Evolutionary conservation across 2,113 vertebrate genomes (phyloP).

Genomic region (Bostrychus sinensis): DNA sequence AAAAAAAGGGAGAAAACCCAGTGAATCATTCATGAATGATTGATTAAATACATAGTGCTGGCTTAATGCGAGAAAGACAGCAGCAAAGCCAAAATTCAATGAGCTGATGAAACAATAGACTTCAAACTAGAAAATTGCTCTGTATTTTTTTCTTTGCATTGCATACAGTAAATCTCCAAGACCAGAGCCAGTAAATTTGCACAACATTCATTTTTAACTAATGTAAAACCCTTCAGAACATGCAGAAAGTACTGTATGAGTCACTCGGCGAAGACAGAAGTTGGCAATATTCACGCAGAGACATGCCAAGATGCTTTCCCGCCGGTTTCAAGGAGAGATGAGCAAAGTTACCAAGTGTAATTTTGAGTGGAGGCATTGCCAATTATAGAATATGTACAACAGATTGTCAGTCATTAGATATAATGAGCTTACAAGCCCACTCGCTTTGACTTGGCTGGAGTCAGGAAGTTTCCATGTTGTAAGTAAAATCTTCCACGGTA

Average conservation of each 20-base stretch:
- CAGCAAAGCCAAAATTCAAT: not conserved
- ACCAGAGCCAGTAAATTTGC: not conserved
- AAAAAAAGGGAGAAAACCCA: slow-evolving; percentile 8
- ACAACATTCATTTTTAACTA: not conserved
- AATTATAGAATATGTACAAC: slow-evolving; percentile 15
- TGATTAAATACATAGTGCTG: slow-evolving; percentile 10
- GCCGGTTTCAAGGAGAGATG: slow-evolving; percentile 18
- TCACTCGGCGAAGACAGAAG: not conserved
- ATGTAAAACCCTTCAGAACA: not conserved
- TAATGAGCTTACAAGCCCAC: slow-evolving; percentile 10
- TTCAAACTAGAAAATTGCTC: not conserved
- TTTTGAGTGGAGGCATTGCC: slow-evolving; percentile 7
- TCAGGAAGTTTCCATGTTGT: not conserved
- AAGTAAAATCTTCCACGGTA: not conserved
- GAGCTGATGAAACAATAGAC: not conserved
- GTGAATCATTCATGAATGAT: slow-evolving; percentile 22
- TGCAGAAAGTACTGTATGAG: not conserved
- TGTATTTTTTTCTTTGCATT: not conserved
- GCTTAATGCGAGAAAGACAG: not conserved
- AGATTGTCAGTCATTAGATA: slow-evolving; percentile 22
- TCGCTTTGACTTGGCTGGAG: slow-evolving; percentile 11
- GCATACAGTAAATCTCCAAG: not conserved
- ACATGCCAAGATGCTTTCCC: slow-evolving; percentile 12
- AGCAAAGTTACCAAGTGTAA: slow-evolving; percentile 3
- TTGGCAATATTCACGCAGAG: not conserved